Evolutionary conservation across 2,797 vertebrate genomes (phyloP), one percentile per base, ranked within the genome.

Genomic region (Rhabdomys pumilio): DNA sequence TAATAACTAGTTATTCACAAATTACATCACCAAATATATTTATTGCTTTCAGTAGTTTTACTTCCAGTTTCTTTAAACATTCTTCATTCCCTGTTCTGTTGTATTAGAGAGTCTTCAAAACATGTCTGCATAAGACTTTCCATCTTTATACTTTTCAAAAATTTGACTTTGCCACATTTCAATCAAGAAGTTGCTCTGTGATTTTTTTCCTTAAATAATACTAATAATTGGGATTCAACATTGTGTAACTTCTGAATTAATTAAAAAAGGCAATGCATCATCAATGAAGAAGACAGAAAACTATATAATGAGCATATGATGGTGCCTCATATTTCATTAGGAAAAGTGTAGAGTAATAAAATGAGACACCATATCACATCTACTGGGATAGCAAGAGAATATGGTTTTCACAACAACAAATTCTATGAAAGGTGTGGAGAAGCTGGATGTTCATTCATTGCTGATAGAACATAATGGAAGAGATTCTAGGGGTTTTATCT

Each of bases 61-160:
- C 4, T 53, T 9, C 15, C 7, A 7, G 11, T 24, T 76, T 67
- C 38, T 77, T 41, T 6, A 11, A 29, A 29, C 38, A 14, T 82
- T 79, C 3, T 13, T 1, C 2, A 29, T 1, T 3, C 0, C 17
- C 20, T 61, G 12, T 20, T 34, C 13, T 77, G 0, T 38, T 29
- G 61, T 41, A 13, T 12, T 50, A 12, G 47, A 84, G 19, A 61
- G 67, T 57, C 20, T 55, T 87, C 1, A 13, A 14, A 8, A 17
- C 5, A 24, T 5, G 1, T 53, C 61, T 41, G 12, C 26, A 12
- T 34, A 22, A 38, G 17, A 38, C 14, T 20, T 31, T 13, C 6
- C 13, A 19, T 6, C 6, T n/a, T 9, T 6, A 8, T 17, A 31
- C 5, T 50, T 4, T 79, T 80, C 44, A 4, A 0, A 31, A 55